Evolutionary conservation across 1,140 invertebrate genomes (phyloP).

Genomic region (Drosophila ambigua): DNA sequence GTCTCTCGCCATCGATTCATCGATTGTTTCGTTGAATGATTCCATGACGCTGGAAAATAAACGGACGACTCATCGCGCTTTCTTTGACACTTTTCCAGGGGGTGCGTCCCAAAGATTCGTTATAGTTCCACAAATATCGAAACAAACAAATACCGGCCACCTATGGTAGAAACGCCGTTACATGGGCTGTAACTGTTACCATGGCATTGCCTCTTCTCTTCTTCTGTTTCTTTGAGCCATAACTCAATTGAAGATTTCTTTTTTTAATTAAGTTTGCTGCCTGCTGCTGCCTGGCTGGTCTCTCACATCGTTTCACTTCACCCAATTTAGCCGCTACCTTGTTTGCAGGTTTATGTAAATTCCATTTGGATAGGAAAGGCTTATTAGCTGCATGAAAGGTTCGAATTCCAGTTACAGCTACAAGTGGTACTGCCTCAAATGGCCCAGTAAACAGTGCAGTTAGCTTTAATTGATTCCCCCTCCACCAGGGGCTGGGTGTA

Average conservation of each 20-base stretch:
- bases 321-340: conserved; percentile 46
- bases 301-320: conserved; percentile 67
- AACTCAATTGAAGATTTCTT: conserved; percentile 62
- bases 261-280: conserved; percentile 64
- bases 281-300: no score
- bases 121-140: conserved; percentile 15
- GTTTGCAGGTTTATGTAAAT: conserved; percentile 54
- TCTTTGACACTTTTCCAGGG: conserved; percentile 45
- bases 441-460: conserved; percentile 70
- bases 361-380: conserved; percentile 29
- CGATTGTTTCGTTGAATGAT: conserved; percentile 10
- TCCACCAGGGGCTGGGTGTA: conserved; percentile 10
- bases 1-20: conserved; percentile 5
- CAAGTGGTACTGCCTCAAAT: conserved; percentile 48
- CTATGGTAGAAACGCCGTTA: conserved; percentile 29
- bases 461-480: conserved; percentile 69
- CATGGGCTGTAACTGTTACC: conserved; percentile 40
- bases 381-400: conserved; percentile 74
- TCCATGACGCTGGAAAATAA: conserved; percentile 23
- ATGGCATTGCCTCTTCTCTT: conserved; percentile 22
- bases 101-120: conserved; percentile 10
- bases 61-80: conserved; percentile 39
- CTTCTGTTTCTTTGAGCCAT: conserved; percentile 28
- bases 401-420: conserved; percentile 9
- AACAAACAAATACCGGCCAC: conserved; percentile 28